phyloP scores from a whole-genome alignment of 2,797 vertebrate species.

The Hephaestus fuliginosus region DNA sequence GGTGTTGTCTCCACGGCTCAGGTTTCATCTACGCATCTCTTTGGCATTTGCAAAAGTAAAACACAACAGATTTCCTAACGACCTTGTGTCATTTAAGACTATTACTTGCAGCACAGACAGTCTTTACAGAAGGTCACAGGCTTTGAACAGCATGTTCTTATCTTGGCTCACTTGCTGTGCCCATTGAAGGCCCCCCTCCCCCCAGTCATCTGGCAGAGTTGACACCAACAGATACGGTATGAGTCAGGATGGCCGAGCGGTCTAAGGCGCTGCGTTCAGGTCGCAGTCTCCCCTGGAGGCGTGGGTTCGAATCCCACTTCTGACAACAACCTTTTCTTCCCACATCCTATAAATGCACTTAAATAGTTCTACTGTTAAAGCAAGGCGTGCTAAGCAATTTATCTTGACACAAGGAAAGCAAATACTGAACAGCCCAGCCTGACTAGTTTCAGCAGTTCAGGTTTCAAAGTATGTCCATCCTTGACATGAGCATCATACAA shows the following conservation, averaged over 20 bases:
- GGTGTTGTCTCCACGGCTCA: conserved; percentile 23
- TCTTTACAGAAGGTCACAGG: conserved; percentile 9
- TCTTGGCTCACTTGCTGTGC: background rate
- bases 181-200: background rate
- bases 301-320: conserved; percentile 55
- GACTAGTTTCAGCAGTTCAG: conserved; percentile 5
- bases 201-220: accelerated
- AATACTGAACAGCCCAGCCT: background rate
- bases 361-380: background rate
- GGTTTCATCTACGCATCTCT: conserved; percentile 6
- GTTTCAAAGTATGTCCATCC: conserved; percentile 21
- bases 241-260: conserved; percentile 51
- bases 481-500: background rate
- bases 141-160: conserved; percentile 14
- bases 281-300: conserved; percentile 53
- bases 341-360: background rate
- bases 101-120: conserved; percentile 1
- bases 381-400: background rate
- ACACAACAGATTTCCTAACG: conserved; percentile 10
- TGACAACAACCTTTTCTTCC: background rate
- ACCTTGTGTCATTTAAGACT: background rate
- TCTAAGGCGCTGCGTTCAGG: conserved; percentile 43
- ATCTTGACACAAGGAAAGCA: background rate
- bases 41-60: conserved; percentile 17
- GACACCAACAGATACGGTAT: accelerated